A percentile compares a stretch with the other conserved stretches of the same genome.
phyloP scores from a whole-genome alignment of 35 echinoderm and acorn worm species.

The Heliocidaris erythrogramma region DNA sequence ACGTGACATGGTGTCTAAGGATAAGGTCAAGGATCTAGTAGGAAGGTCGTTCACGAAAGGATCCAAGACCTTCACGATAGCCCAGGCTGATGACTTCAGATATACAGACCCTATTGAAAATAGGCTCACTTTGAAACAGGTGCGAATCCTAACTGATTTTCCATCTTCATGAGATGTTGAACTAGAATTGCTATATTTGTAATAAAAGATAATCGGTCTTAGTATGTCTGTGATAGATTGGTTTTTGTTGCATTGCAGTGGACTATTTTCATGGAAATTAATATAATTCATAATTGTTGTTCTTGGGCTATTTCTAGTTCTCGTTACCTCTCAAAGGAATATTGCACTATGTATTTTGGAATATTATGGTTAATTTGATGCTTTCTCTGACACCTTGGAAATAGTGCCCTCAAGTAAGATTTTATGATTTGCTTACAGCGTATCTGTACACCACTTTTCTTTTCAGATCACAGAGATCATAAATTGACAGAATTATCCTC shows the following conservation, averaged over 20 bases:
- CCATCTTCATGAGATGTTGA: background rate
- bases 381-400: no score
- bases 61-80: conserved; percentile 79
- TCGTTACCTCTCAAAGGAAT: no score
- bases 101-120: conserved; percentile 94
- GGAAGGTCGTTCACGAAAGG: conserved; percentile 67
- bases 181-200: background rate
- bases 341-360: no score
- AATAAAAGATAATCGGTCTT: no score
- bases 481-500: background rate
- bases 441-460: background rate
- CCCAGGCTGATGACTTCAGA: conserved; percentile 86
- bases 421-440: no score
- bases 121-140: conserved; percentile 87
- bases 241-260: no score
- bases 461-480: background rate
- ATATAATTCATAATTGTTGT: no score
- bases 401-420: no score
- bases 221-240: no score
- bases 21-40: conserved; percentile 58
- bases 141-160: background rate
- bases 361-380: no score
- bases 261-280: no score
- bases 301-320: no score
- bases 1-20: conserved; percentile 62